Evolutionary conservation across 2,888 invertebrate genomes (phyloP), one percentile per base, ranked within the genome.

Genomic region (Trachelus troglodyta): DNA sequence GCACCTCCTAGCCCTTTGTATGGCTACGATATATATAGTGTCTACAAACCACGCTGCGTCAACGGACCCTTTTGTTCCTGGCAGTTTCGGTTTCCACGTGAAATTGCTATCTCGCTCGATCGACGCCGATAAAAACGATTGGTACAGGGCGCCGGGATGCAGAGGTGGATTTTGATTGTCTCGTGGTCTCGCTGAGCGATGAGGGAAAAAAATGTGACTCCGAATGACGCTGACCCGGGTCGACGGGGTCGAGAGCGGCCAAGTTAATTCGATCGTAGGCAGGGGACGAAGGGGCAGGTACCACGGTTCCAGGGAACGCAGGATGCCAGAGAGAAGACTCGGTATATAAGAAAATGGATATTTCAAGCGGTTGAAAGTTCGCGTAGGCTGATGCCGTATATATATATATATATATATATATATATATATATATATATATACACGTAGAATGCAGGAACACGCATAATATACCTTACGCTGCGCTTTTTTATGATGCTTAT

Each of bases 401-500:
- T 76, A 81, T 80, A 79, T 75, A 81, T 56, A 56, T 9, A 56
- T 15, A 56, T 75, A 81, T 56, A 56, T 9, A 56, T 15, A 56
- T 76, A 81, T 80, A 79, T n/a, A n/a, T n/a, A 75, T 76, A 81
- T 79, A 79, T 75, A 81, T 56, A 56, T 9, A 56, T 15, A 56
- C 15, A 40, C 15, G 40, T 56, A 56, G 6, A 40, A 56, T 56
- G 23, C 23, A 56, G 15, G 15, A 6, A 56, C 56, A 56, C 23
- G 71, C 30, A 75, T 71, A 85, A 89, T 81, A 87, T 56, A 84
- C 85, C 88, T 87, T 87, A 85, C 87, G 84, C 81, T 83, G 87
- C 85, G 83, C 83, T 87, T 90, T 90, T 90, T 89, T 87, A 86
- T 84, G 85, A 86, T 86, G 85, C 88, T 90, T 90, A 90, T 90